Evolutionary conservation across 2,797 vertebrate genomes (phyloP), one percentile per base, ranked within the genome.

Genomic region (Peromyscus attwateri): DNA sequence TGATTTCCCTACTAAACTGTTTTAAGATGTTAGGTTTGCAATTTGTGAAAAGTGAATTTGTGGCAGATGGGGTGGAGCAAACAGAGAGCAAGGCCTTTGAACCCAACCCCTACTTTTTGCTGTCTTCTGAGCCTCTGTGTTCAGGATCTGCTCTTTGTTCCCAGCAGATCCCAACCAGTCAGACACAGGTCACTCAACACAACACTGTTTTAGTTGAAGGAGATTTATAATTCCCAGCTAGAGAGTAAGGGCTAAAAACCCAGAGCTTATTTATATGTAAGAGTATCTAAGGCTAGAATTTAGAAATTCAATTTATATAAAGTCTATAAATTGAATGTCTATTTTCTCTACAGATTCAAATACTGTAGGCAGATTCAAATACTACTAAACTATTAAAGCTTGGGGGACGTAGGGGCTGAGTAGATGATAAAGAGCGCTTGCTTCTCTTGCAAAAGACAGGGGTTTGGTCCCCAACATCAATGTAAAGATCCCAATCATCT

Each of bases 61-160:
- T n/a, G 40, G 29, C 40, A 64, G 9, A 60, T 43, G 62, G 37
- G 23, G 19, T 89, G 9, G n/a, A 55, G 27, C 17, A 37, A 75
- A 34, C 64, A 16, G 12, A 27, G n/a, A 75, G 12, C 37, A 40
- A 29, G 17, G 1, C 6, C 55, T 57, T n/a, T 31, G 37, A 40
- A 23, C 31, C 12, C 0, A 1, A 2, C 2, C 0, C 1, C 3
- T 73, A 34, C 49, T 73, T 71, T 60, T 3, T 0, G 19, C n/a
- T 13, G 27, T 17, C 8, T 55, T 0, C 34, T 21, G 27, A 3
- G 46, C 34, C 55, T 52, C 34, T 2, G 46, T 29, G 1, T 1
- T n/a, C 34, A 11, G 31, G n/a, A 19, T n/a, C 57, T 89, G n/a
- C 1, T 57, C 52, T 73, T 62, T 11, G 12, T 13, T 49, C 6